phyloP scores from a whole-genome alignment of 1,140 invertebrate species.

The Macrotrachela quadricornifera region DNA sequence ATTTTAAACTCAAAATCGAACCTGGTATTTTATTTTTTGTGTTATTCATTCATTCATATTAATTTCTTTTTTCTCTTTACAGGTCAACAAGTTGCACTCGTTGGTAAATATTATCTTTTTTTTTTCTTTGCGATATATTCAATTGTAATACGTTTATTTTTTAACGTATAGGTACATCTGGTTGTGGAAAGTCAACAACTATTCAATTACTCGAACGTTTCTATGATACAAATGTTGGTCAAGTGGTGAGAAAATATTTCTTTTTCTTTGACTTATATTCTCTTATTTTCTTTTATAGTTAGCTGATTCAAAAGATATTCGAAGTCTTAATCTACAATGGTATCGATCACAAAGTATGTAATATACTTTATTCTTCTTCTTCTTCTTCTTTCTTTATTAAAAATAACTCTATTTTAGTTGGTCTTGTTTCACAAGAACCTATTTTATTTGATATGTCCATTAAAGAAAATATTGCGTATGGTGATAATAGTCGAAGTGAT shows the following conservation, averaged over 20 bases:
- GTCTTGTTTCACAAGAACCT: constrained; percentile 27
- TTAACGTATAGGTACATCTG: constrained; percentile 12
- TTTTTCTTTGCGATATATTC: too few relatives aligned
- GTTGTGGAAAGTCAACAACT: constrained; percentile 58
- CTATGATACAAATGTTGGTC: constrained; percentile 50
- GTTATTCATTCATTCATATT: not conserved
- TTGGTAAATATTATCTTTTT: constrained; percentile 13
- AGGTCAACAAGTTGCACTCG: constrained; percentile 11
- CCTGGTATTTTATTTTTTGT: too few relatives aligned
- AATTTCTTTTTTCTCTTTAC: not conserved
- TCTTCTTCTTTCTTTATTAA: not conserved
- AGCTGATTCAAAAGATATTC: constrained; percentile 41
- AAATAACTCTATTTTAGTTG: constrained; percentile 34
- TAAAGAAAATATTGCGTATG: constrained; percentile 65
- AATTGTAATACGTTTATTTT: too few relatives aligned
- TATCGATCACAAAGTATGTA: constrained; percentile 51
- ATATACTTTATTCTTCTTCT: not conserved
- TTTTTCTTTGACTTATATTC: too few relatives aligned
- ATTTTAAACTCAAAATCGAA: constrained; percentile 29
- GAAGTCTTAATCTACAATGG: constrained; percentile 50
- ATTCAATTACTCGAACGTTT: constrained; percentile 50
- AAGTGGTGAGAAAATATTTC: constrained; percentile 46
- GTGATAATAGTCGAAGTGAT: constrained; percentile 36
- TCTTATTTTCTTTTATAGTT: constrained; percentile 31
- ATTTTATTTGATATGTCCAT: constrained; percentile 48